Evolutionary conservation across 2,113 vertebrate genomes (phyloP).

Genomic region (Coptodon rendalli): DNA sequence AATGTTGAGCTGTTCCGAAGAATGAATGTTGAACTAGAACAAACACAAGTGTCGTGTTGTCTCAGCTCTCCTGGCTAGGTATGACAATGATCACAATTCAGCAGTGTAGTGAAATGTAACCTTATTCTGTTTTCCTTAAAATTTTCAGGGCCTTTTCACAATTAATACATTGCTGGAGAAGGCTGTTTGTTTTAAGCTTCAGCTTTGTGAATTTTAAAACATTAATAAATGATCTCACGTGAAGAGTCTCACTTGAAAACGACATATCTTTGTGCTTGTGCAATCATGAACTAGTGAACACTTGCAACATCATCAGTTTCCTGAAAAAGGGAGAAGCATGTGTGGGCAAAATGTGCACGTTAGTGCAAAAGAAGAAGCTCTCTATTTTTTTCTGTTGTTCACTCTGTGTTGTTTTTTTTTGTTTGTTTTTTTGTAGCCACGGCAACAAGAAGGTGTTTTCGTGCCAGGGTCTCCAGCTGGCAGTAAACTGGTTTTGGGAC

Average conservation of each 20-base stretch:
- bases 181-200: not conserved
- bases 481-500: constrained; percentile 86
- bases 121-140: not conserved
- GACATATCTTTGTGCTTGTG: not conserved
- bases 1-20: not conserved
- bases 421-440: constrained; percentile 66
- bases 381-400: not conserved
- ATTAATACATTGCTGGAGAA: not conserved
- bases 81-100: not conserved
- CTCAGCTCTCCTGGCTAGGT: not conserved
- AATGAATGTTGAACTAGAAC: not conserved
- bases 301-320: constrained; percentile 1
- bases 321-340: not conserved
- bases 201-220: not conserved
- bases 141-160: not conserved
- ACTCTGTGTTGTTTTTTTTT: not conserved
- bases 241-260: not conserved
- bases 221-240: not conserved
- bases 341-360: not conserved
- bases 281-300: not conserved
- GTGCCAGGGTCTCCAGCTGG: constrained; percentile 85
- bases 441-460: constrained; percentile 89
- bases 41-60: not conserved
- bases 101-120: not conserved
- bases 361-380: constrained; percentile 18